phyloP scores from a whole-genome alignment of 2,888 invertebrate genomes.

The Mylabris sibirica region DNA sequence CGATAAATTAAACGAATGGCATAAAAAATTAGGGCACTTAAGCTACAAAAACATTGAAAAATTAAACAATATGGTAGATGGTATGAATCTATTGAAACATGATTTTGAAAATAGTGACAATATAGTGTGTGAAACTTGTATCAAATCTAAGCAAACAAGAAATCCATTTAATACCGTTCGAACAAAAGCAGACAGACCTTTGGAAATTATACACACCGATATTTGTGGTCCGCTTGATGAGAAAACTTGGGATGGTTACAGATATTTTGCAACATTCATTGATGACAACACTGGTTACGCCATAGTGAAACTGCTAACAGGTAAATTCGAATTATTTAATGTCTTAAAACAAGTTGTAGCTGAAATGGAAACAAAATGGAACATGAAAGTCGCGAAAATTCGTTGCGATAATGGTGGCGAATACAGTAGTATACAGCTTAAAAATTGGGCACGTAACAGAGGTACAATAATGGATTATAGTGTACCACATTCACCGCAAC shows the following conservation, averaged over 20 bases:
- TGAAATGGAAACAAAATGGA: constrained; percentile 46
- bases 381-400: constrained; percentile 43
- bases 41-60: constrained; percentile 13
- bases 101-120: background rate
- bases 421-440: constrained; percentile 31
- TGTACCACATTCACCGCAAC: constrained; percentile 41
- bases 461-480: constrained; percentile 49
- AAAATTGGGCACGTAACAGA: constrained; percentile 35
- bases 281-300: constrained; percentile 48
- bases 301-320: constrained; percentile 42
- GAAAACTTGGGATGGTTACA: constrained; percentile 38
- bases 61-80: constrained; percentile 18
- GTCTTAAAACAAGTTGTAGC: constrained; percentile 45
- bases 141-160: constrained; percentile 26
- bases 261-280: constrained; percentile 48
- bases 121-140: constrained; percentile 19
- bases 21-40: constrained; percentile 28
- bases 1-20: constrained; percentile 15
- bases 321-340: constrained; percentile 43
- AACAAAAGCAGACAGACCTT: constrained; percentile 21
- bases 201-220: constrained; percentile 36
- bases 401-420: constrained; percentile 45
- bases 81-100: background rate
- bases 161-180: constrained; percentile 37
- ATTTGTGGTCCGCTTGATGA: constrained; percentile 45